Evolutionary conservation across 2,797 vertebrate species (phyloP), one percentile per base, ranked within the genome.

Genomic region (Forpus xanthops): DNA sequence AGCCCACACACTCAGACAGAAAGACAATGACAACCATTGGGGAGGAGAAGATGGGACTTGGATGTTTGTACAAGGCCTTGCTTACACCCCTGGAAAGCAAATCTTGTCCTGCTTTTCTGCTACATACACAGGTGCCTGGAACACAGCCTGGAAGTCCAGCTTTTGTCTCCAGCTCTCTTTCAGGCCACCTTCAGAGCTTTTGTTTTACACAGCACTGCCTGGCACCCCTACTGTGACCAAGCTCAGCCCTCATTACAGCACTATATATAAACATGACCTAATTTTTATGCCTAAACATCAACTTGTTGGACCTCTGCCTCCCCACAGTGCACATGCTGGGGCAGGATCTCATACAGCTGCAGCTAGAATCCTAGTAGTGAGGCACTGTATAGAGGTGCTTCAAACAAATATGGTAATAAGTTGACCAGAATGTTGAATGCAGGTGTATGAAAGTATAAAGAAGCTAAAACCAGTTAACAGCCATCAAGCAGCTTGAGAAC

Each of bases 221-320:
- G 62, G 82, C 68, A 96, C 79, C 89, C 94, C 93, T 85, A 91
- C 95, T 85, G 91, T 75, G 87, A 88, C 93, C 79, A 92, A 77
- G 66, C 87, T 94, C 85, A 78, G 89, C 13, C 70, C 87, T 96
- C 85, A 87, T 95, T 95, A 96, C 44, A 50, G 53, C 65, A 87
- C 61, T 0, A 1, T 89, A 87, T 92, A 85, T 45, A 95, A 93
- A 80, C 1, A 8, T 77, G 82, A 94, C 93, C 93, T 80, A 83
- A 87, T 94, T 96, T 92, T 91, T 84, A 66, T 78, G 89, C 49
- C 62, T 42, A 72, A 91, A 28, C 83, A 79, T 87, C 78, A 93
- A 45, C 82, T 84, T 91, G 78, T 91, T 94, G 91, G 95, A 92
- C 42, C 30, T 83, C 61, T 93, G 94, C 72, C 93, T 74, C 68